phyloP scores from a whole-genome alignment of 2,888 invertebrate species.

The Copidosoma aretas region DNA sequence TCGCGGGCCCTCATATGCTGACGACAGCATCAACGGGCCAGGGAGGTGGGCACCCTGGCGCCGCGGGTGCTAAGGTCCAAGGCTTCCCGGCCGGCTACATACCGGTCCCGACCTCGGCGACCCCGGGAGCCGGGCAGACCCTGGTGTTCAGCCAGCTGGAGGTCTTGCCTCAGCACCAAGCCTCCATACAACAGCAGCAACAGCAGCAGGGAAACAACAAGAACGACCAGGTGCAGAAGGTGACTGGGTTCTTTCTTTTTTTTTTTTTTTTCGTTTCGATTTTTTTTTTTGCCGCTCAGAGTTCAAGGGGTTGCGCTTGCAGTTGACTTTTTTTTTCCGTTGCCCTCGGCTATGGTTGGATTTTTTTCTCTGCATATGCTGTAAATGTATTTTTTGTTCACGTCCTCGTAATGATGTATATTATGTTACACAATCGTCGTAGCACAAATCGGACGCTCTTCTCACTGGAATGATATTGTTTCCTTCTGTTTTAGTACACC shows the following conservation, averaged over 20 bases:
- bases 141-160: constrained; percentile 77
- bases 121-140: constrained; percentile 70
- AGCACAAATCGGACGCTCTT: not conserved
- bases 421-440: not conserved
- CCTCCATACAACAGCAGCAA: constrained; percentile 55
- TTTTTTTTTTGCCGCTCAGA: not conserved
- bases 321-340: too few species aligned
- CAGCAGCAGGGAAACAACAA: constrained; percentile 58
- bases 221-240: constrained; percentile 60
- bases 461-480: not conserved
- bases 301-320: not conserved
- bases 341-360: not conserved
- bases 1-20: constrained; percentile 77
- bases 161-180: constrained; percentile 67
- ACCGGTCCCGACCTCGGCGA: constrained; percentile 79
- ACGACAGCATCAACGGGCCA: constrained; percentile 65
- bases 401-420: not conserved
- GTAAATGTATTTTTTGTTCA: not conserved
- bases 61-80: constrained; percentile 57
- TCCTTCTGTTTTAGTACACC: constrained; percentile 55
- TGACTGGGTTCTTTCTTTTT: constrained; percentile 28
- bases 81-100: constrained; percentile 76
- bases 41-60: constrained; percentile 56
- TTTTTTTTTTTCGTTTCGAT: not conserved
- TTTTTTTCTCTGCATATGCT: not conserved